Conservation (phyloP, 2,797 vertebrate species). For the Megaceryle alcyon region DNA sequence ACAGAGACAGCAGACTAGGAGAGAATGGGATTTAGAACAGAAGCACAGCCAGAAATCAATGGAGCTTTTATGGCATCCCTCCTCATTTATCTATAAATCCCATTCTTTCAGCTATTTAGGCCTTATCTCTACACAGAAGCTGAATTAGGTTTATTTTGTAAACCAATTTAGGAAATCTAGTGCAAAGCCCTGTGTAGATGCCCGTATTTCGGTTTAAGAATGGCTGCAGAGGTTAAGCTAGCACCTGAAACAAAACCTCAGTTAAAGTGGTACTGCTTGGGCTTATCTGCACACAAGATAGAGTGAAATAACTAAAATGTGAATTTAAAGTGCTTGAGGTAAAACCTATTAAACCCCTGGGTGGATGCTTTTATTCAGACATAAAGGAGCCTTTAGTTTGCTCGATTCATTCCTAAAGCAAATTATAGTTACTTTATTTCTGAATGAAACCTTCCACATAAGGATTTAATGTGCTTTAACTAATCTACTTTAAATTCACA, state of each 20-base stretch:
- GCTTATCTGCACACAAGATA: background rate
- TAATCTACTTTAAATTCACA: conserved; percentile 26
- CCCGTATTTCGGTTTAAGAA: background rate
- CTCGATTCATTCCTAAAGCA: conserved; percentile 38
- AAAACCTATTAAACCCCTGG: conserved; percentile 4
- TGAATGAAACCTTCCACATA: conserved; percentile 22
- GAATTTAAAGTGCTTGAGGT: conserved; percentile 24
- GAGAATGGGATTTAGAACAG: conserved; percentile 58
- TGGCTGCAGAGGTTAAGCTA: background rate
- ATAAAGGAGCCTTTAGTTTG: conserved; percentile 26
- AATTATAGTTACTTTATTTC: conserved; percentile 31
- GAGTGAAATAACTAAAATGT: conserved; percentile 7
- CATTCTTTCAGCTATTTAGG: conserved; percentile 47
- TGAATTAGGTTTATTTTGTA: conserved; percentile 58
- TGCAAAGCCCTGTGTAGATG: background rate
- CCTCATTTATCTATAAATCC: conserved; percentile 46
- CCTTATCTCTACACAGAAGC: conserved; percentile 22
- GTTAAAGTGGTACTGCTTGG: background rate
- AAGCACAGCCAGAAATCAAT: conserved; percentile 54
- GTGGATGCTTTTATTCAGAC: background rate
- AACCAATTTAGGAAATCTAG: conserved; percentile 45
- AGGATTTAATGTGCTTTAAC: conserved; percentile 14
- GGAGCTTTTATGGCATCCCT: conserved; percentile 31
- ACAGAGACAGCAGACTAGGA: conserved; percentile 2
- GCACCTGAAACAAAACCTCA: conserved; percentile 22